These are phyloP conservation scores for Thunnus maccoyii DNA, from an alignment of 2,113 vertebrate genomes.

Conservation along the genomic window DNA sequence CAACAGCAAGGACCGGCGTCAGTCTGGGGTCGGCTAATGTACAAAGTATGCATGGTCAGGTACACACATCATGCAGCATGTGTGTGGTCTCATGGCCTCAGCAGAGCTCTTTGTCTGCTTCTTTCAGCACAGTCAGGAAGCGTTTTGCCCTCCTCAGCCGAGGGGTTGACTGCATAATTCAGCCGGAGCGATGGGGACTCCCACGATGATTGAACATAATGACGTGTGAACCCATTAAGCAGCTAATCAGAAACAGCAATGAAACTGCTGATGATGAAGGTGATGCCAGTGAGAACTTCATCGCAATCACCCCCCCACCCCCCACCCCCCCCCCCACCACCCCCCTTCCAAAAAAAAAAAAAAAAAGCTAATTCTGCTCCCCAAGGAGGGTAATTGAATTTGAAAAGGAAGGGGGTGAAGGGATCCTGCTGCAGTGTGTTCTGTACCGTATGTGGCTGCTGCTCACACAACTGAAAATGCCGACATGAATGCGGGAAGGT, in stretches of 20 bases:
- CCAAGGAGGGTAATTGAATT: slow-evolving; percentile 19
- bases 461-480: background rate
- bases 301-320: slow-evolving; percentile 16
- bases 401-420: background rate
- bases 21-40: background rate
- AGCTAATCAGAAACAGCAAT: slow-evolving; percentile 73
- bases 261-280: slow-evolving; percentile 66
- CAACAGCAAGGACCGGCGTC: background rate
- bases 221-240: slow-evolving; percentile 76
- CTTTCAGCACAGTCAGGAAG: slow-evolving; percentile 1
- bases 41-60: background rate
- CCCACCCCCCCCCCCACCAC: no score
- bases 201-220: slow-evolving; percentile 73
- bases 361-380: background rate
- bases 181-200: slow-evolving; percentile 43
- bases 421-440: slow-evolving; percentile 23
- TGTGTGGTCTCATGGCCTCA: background rate
- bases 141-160: background rate
- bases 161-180: slow-evolving; percentile 51
- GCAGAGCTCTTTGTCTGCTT: slow-evolving; percentile 22
- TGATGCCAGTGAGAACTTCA: slow-evolving; percentile 44
- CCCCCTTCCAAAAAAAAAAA: no score
- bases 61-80: background rate
- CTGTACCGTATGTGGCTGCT: background rate
- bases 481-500: slow-evolving; percentile 7